A percentile compares a stretch with the other conserved stretches of the same genome.
Conservation (phyloP, 2,888 invertebrate species). For the Cataglyphis cursor region DNA sequence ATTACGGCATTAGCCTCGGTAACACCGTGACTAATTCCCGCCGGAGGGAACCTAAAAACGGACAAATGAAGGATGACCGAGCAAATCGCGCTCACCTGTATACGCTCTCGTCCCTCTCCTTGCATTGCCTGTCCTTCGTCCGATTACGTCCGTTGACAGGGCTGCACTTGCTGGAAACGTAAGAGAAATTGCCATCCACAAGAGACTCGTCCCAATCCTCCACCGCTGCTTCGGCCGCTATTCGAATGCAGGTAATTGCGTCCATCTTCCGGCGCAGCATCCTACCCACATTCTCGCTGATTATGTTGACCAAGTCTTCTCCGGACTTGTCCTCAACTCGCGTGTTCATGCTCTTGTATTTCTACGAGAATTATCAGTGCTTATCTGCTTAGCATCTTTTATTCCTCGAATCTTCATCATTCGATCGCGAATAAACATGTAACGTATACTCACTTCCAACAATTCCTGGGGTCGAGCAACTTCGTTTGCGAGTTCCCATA, state of each 20-base stretch:
- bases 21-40: background rate
- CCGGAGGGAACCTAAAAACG: background rate
- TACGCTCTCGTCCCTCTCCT: constrained; percentile 54
- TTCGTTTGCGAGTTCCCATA: constrained; percentile 92
- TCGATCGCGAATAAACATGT: background rate
- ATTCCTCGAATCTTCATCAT: constrained; percentile 1
- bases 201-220: constrained; percentile 87
- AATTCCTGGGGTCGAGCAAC: constrained; percentile 93
- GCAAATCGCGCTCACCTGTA: constrained; percentile 49
- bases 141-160: constrained; percentile 82
- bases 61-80: background rate
- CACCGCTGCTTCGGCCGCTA: constrained; percentile 91
- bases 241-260: constrained; percentile 94
- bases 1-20: background rate
- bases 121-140: constrained; percentile 61
- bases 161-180: constrained; percentile 94
- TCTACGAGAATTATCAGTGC: constrained; percentile 87
- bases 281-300: constrained; percentile 93
- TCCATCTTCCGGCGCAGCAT: constrained; percentile 96
- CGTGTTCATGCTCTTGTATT: constrained; percentile 93
- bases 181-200: constrained; percentile 87
- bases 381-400: background rate
- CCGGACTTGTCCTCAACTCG: constrained; percentile 94
- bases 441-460: constrained; percentile 89
- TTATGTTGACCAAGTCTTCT: constrained; percentile 92